These are phyloP conservation scores for Pyralis farinalis DNA, from an alignment of 2,888 invertebrate species.

Conservation along the genomic window DNA sequence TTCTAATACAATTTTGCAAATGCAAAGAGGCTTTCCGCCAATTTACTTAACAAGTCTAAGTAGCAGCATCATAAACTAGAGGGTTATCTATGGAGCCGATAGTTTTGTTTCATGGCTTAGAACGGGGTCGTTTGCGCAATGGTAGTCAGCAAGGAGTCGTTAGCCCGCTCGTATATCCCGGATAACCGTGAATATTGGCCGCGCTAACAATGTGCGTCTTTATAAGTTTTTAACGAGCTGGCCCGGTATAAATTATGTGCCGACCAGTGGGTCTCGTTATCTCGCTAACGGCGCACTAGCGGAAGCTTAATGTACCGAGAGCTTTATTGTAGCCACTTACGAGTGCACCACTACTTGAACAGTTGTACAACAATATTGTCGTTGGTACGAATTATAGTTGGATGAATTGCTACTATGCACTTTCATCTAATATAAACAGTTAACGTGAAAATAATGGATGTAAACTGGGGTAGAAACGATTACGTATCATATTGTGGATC, in stretches of 20 bases:
- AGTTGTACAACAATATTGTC: constrained; percentile 26
- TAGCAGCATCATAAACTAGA: constrained; percentile 21
- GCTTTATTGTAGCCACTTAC: constrained; percentile 80
- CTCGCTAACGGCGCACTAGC: constrained; percentile 76
- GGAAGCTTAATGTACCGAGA: constrained; percentile 79
- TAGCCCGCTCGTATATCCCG: constrained; percentile 68
- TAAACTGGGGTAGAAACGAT: too few species aligned
- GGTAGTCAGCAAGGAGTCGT: constrained; percentile 54
- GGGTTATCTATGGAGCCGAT: constrained; percentile 22
- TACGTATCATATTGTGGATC: too few species aligned
- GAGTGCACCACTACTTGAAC: constrained; percentile 38
- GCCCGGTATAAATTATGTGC: constrained; percentile 79
- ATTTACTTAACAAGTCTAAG: not conserved
- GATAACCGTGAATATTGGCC: constrained; percentile 76
- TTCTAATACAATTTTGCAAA: not conserved
- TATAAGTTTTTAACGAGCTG: constrained; percentile 81
- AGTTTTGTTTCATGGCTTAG: constrained; percentile 33
- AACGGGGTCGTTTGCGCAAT: constrained; percentile 50
- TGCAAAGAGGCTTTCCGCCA: not conserved
- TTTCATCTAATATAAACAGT: not conserved
- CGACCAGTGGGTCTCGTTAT: constrained; percentile 78
- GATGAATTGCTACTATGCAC: too few species aligned
- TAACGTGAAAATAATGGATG: not conserved
- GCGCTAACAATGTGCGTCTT: constrained; percentile 80
- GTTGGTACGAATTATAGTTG: too few species aligned